Evolutionary conservation across 1,140 invertebrate genomes (phyloP).

Genomic region (Aradophagus sp.): DNA sequence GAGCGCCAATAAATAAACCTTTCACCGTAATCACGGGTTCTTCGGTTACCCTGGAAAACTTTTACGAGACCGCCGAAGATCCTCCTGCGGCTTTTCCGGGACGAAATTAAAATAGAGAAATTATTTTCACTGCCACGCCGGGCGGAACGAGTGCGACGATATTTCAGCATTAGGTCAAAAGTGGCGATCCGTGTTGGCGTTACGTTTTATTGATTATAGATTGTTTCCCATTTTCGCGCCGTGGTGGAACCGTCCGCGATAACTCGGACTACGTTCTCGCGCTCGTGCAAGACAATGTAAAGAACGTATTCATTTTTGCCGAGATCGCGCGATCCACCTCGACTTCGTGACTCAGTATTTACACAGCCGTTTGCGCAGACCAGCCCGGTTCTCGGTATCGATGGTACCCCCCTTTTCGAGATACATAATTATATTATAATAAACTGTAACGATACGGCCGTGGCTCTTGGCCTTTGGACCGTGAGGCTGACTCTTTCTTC

Average conservation of each 20-base stretch:
- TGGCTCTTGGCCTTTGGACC: constrained; percentile 58
- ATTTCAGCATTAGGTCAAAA: neutral
- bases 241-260: too few species aligned
- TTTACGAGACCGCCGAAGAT: constrained; percentile 30
- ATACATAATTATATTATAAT: constrained; percentile 76
- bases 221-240: too few species aligned
- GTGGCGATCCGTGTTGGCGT: too few species aligned
- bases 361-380: constrained; percentile 65
- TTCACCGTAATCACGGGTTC: constrained; percentile 56
- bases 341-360: constrained; percentile 74
- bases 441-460: constrained; percentile 73
- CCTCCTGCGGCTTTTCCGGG: constrained; percentile 28
- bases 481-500: constrained; percentile 38
- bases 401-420: constrained; percentile 63
- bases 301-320: constrained; percentile 45
- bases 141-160: neutral
- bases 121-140: constrained; percentile 13
- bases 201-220: too few species aligned
- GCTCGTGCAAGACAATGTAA: too few species aligned
- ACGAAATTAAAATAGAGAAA: constrained; percentile 39
- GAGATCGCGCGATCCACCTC: constrained; percentile 52
- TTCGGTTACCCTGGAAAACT: constrained; percentile 53
- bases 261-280: too few species aligned
- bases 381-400: constrained; percentile 48
- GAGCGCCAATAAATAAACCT: constrained; percentile 59